These are phyloP conservation scores for Saguinus imperator DNA, from an alignment of 2,113 vertebrate species.

Conservation along the genomic window DNA sequence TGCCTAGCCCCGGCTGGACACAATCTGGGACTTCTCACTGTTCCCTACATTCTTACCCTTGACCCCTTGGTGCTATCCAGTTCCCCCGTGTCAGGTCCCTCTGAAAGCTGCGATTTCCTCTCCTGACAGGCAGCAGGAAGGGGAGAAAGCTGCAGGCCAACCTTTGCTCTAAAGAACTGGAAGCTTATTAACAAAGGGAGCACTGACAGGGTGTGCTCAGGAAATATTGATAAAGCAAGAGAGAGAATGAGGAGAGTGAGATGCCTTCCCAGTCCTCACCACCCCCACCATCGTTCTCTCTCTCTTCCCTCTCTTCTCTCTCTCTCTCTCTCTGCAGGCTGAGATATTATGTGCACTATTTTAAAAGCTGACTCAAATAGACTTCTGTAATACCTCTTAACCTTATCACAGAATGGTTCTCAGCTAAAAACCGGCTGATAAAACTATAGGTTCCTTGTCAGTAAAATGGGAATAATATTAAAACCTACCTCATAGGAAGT, in stretches of 20 bases:
- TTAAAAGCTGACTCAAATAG: not conserved
- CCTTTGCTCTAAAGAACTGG: slow-evolving; percentile 85
- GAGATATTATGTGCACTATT: not conserved
- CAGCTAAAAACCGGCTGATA: not conserved
- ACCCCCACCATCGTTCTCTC: not conserved
- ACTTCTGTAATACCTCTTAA: not conserved
- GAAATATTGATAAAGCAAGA: slow-evolving; percentile 84
- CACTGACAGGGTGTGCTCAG: slow-evolving; percentile 81
- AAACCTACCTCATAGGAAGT: not conserved
- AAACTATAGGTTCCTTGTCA: not conserved
- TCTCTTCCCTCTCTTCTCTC: not conserved
- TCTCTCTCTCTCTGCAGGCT: not conserved
- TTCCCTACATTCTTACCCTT: slow-evolving; percentile 84
- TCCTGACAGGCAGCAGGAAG: slow-evolving; percentile 87
- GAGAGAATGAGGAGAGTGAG: slow-evolving; percentile 70
- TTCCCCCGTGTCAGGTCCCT: slow-evolving; percentile 82
- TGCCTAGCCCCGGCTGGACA: slow-evolving; percentile 76
- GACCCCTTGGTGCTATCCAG: slow-evolving; percentile 84
- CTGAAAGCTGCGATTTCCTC: slow-evolving; percentile 85
- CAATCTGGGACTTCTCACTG: slow-evolving; percentile 83
- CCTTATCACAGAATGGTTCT: not conserved
- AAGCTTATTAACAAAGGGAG: slow-evolving; percentile 81
- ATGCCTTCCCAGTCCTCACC: not conserved
- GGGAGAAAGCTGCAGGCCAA: slow-evolving; percentile 87
- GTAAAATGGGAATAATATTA: not conserved